Evolutionary conservation across 64 coral and sea anemone species (phyloP), one percentile per base, ranked within the genome.

Genomic region (Platygyra sinensis): DNA sequence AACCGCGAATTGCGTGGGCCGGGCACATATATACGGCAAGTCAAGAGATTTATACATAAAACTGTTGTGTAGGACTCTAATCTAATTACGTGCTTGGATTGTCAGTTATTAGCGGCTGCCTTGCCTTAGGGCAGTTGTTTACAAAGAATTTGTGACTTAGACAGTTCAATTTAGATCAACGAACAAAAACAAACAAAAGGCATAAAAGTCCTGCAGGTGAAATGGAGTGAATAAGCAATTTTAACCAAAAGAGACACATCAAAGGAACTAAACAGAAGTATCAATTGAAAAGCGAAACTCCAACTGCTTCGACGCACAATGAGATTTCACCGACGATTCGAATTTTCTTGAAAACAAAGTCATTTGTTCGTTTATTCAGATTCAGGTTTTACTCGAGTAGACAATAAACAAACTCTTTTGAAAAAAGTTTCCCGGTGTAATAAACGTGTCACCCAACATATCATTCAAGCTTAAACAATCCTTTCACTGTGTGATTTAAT

Each of bases 351-450:
- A 69, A 69, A 69, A 27, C 22, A 25, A n/a, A 0, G 65, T 1
- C 24, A 9, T 8, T 24, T 67, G 18, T 8, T 9, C 16, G 24
- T 25, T 16, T 18, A 19, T 46, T 79, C 24, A 30, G 8, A 27
- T 79, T 79, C 49, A 10, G 24, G 51, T 51, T 28, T 55, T 10
- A 24, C 9, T 28, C n/a, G 76, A 27, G 13, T 15, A 79, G 50
- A 55, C 5, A 57, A 55, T 79, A 54, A 79, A 79, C 49, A 79
- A 79, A 79, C 76, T 22, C 51, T 55, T 39, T 27, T 79, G 76
- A 79, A 79, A 79, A 20, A 24, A 59, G 51, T 55, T 75, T 75
- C 36, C 51, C 49, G 22, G 1, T 29, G 20, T 30, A 79, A 79
- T 55, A 79, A 79, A 79, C 27, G 39, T 42, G 76, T 79, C 76